Evolutionary conservation across 2,797 vertebrate genomes (phyloP), one percentile per base, ranked within the genome.

Genomic region (Siniperca obscura): DNA sequence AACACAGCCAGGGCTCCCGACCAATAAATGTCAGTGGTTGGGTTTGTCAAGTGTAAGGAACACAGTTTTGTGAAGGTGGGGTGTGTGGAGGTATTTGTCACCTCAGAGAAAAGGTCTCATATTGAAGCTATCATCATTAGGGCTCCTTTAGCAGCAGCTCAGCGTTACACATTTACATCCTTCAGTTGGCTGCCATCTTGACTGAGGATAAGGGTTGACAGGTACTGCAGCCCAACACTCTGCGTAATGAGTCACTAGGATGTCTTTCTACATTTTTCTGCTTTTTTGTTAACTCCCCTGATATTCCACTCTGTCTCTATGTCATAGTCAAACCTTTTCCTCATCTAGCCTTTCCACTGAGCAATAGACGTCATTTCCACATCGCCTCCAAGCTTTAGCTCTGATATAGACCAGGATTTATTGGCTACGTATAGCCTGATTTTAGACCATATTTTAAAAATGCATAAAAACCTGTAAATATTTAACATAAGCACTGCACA

Each of bases 81-180:
- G 78, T 75, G 86, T 80, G 86, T 59, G 53, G 80, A 90, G 87
- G 87, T 80, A 67, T 93, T 89, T 92, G 88, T 91, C 92, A 90
- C 92, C 90, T 91, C 78, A n/a, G 86, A 91, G 80, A 80, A 89
- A 86, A 85, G 88, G 87, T 88, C 89, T 91, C 92, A 89, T 91
- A 85, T 88, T 93, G 89, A 93, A 95, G 76, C 83, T 53, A 92
- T 93, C 90, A 94, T 89, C 89, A 91, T 93, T 92, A 90, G 66
- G 22, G 53, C 73, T 87, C 69, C 14, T 82, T 83, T 57, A 84
- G 74, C 82, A 83, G 84, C 80, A 83, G 68, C 89, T 76, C 38
- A 40, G 74, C 36, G 78, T 81, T 50, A 65, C 67, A 40, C 68
- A 7, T 50, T 66, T 30, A 57, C 83, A 62, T 82, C 84, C 74